Evolutionary conservation across 2,888 invertebrate genomes (phyloP).

Genomic region (Dexiosoma caninum): DNA sequence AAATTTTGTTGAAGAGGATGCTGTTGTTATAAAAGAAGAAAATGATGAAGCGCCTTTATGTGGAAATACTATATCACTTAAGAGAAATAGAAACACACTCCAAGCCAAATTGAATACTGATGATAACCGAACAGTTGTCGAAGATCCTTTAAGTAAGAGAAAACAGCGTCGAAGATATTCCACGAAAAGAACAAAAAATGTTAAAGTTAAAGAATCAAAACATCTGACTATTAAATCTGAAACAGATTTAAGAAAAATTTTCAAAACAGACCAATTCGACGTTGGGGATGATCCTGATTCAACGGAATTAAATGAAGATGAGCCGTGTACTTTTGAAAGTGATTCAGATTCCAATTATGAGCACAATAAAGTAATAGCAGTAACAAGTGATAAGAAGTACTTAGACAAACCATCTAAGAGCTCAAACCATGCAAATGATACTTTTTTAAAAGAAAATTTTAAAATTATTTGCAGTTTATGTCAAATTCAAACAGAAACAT

Average conservation of each 20-base stretch:
- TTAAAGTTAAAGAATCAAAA: not conserved
- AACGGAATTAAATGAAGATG: conserved; percentile 6
- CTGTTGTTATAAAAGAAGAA: conserved; percentile 24
- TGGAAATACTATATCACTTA: not conserved
- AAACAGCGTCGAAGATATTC: not conserved
- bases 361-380: not conserved
- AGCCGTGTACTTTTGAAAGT: not conserved
- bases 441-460: conserved; percentile 56
- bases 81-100: not conserved
- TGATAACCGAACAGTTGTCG: not conserved
- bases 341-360: conserved; percentile 28
- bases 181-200: not conserved
- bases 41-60: not conserved
- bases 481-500: conserved; percentile 37
- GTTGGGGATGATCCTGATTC: not conserved
- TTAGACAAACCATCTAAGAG: not conserved
- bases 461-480: conserved; percentile 59
- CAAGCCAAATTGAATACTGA: not conserved
- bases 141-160: conserved; percentile 22
- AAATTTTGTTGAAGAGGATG: not conserved
- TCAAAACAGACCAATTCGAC: not conserved
- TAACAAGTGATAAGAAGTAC: not conserved
- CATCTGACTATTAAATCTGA: not conserved
- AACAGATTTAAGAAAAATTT: not conserved
- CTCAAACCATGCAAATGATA: conserved; percentile 28